Evolutionary conservation across 2,797 vertebrate species (phyloP).

Genomic region (Melanotaenia pygmaea): DNA sequence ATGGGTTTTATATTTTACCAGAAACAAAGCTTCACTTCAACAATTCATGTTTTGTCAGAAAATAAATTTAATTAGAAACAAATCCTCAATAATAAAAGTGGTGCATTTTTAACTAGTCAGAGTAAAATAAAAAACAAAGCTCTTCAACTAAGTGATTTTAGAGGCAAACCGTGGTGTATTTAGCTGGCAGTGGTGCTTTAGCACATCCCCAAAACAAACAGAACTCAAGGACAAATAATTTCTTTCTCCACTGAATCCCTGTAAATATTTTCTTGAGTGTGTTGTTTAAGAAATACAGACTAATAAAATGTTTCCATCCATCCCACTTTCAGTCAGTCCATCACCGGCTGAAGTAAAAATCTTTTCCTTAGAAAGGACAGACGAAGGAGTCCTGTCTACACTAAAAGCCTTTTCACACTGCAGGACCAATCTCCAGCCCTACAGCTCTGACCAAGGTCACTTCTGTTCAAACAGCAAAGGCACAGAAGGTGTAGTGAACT

Average conservation of each 20-base stretch:
- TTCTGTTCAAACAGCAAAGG: slow-evolving; percentile 68
- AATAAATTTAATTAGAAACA: neutral
- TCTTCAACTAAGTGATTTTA: neutral
- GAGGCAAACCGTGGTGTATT: slow-evolving; percentile 14
- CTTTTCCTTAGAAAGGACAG: slow-evolving; percentile 59
- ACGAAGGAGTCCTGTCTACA: slow-evolving; percentile 46
- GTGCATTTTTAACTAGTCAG: neutral
- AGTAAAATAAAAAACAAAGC: neutral
- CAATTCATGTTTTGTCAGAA: neutral
- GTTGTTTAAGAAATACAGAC: slow-evolving; percentile 45
- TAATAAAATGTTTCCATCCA: slow-evolving; percentile 46
- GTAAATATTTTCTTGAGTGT: slow-evolving; percentile 41
- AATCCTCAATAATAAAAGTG: neutral
- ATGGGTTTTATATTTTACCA: neutral
- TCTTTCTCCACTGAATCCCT: slow-evolving; percentile 26
- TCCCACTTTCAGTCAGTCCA: slow-evolving; percentile 55
- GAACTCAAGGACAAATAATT: neutral
- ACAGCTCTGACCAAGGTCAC: slow-evolving; percentile 65
- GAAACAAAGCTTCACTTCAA: neutral
- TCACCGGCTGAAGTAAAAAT: slow-evolving; percentile 63
- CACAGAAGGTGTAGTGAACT: slow-evolving; percentile 61
- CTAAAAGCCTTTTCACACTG: slow-evolving; percentile 74
- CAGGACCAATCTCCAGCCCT: slow-evolving; percentile 63
- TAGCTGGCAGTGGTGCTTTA: slow-evolving; percentile 14
- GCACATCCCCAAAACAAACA: slow-evolving; percentile 16